Percentiles rank a stretch among this genome's conserved stretches.
Evolutionary conservation across 2,113 vertebrate genomes (phyloP).

Genomic region (Delphinapterus leucas): DNA sequence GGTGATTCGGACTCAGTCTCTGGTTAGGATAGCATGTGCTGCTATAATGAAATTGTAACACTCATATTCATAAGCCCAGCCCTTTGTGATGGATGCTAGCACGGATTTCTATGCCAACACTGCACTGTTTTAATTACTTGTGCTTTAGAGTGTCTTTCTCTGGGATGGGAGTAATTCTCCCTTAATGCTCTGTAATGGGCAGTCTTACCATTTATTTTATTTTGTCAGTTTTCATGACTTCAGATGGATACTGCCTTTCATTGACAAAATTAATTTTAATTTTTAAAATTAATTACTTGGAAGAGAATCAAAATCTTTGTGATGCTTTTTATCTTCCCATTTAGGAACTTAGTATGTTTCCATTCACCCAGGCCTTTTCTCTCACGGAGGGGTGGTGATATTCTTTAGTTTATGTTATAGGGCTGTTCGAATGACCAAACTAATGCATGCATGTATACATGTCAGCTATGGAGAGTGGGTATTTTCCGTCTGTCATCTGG

Average conservation of each 20-base stretch:
- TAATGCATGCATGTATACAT: fast-evolving
- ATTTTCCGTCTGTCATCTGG: neutral
- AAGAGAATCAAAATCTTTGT: neutral
- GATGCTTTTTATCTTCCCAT: neutral
- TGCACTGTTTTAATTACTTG: neutral
- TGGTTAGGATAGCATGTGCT: fast-evolving
- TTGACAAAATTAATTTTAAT: neutral
- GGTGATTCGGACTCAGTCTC: fast-evolving
- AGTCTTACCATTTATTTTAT: neutral
- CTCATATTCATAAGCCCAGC: neutral
- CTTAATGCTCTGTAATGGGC: neutral
- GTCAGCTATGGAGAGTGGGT: fast-evolving
- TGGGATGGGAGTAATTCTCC: neutral
- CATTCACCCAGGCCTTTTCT: neutral
- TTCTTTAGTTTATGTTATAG: neutral
- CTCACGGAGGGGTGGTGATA: no score
- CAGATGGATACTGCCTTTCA: neutral
- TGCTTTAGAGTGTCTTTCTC: neutral
- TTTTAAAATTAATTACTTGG: neutral
- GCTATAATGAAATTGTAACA: fast-evolving
- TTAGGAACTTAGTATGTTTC: neutral
- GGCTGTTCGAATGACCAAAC: neutral
- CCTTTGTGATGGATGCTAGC: neutral
- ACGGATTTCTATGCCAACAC: neutral
- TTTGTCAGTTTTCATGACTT: neutral